These are phyloP conservation scores for Panthera uncia DNA, from an alignment of 2,113 vertebrate species.

Conservation along the genomic window DNA sequence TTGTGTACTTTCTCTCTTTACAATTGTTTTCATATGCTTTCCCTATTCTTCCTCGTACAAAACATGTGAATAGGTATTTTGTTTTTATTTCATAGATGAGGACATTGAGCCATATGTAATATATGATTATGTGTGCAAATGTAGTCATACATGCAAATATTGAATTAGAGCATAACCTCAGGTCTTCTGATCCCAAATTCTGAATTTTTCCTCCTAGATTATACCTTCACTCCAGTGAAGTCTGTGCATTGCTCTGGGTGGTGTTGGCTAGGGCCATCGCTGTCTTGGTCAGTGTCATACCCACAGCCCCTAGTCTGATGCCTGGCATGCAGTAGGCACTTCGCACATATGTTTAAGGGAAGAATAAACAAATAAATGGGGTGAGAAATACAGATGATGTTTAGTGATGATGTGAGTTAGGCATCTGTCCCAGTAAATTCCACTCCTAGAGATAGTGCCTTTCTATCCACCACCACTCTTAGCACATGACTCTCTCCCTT, in stretches of 20 bases:
- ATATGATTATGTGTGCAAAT: too few relatives aligned
- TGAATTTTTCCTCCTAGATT: not conserved
- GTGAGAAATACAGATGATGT: not conserved
- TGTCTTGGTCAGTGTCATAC: not conserved
- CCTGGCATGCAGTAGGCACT: not conserved
- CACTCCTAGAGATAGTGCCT: not conserved
- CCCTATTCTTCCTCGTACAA: not conserved
- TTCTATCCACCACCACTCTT: not conserved
- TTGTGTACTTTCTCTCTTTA: constrained; percentile 5
- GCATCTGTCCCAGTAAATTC: not conserved
- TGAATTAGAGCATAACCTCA: not conserved
- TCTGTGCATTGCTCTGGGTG: not conserved
- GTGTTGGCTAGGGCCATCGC: not conserved
- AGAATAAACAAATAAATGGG: not conserved
- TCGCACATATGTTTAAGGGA: not conserved
- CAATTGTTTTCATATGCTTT: constrained; percentile 11
- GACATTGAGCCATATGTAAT: not conserved
- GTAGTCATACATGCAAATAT: not conserved
- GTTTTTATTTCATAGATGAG: constrained; percentile 1
- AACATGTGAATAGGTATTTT: not conserved
- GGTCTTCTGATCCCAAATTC: not conserved
- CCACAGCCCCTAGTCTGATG: not conserved
- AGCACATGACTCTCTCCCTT: not conserved
- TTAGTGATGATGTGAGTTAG: not conserved
- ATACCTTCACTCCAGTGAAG: not conserved